Evolutionary conservation across 1,140 invertebrate species (phyloP).

Genomic region (Nomia melanderi): DNA sequence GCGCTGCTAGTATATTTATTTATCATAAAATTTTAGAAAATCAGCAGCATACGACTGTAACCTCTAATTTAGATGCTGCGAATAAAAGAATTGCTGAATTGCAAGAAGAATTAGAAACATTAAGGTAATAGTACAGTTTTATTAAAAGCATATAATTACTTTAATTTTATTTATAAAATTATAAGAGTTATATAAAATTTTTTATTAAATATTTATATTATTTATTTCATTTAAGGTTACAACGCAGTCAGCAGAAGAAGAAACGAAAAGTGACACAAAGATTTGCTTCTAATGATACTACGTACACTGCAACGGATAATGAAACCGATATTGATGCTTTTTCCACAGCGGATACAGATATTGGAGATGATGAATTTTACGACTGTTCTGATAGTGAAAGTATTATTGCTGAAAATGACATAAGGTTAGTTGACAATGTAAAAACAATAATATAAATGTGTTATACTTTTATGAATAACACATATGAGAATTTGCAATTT

Average conservation of each 20-base stretch:
- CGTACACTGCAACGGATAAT: slow-evolving; percentile 66
- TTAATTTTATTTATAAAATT: background rate
- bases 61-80: slow-evolving; percentile 72
- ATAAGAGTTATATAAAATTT: slow-evolving; percentile 7
- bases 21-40: slow-evolving; percentile 84
- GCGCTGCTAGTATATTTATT: slow-evolving; percentile 84
- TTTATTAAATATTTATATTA: slow-evolving; percentile 6
- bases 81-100: slow-evolving; percentile 71
- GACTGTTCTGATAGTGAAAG: slow-evolving; percentile 78
- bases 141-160: background rate
- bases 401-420: slow-evolving; percentile 66
- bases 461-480: slow-evolving; percentile 25
- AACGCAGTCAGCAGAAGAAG: slow-evolving; percentile 67
- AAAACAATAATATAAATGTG: slow-evolving; percentile 4
- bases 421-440: slow-evolving; percentile 68
- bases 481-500: slow-evolving; percentile 36
- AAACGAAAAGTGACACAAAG: slow-evolving; percentile 64
- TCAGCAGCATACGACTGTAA: slow-evolving; percentile 80
- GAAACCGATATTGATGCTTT: slow-evolving; percentile 75
- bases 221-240: slow-evolving; percentile 54
- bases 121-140: slow-evolving; percentile 62
- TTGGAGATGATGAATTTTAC: slow-evolving; percentile 79
- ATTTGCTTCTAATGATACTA: slow-evolving; percentile 65
- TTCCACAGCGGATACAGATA: slow-evolving; percentile 76
- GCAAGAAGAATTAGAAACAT: slow-evolving; percentile 71